Conservation (phyloP, 1,140 invertebrate genomes). For the Formica exsecta region DNA sequence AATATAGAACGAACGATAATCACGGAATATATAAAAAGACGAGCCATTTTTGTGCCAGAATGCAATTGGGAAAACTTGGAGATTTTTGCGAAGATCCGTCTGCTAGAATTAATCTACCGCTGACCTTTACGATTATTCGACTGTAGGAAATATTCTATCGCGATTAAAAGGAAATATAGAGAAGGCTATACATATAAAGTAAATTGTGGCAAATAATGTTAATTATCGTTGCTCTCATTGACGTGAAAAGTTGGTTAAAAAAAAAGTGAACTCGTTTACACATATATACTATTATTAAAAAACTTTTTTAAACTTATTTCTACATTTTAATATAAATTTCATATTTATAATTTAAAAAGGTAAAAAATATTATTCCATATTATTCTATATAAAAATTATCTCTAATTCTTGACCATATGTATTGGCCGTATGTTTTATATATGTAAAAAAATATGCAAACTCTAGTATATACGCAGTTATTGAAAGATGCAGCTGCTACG, state of each 20-base stretch:
- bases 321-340: neutral
- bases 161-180: neutral
- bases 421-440: neutral
- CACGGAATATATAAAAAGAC: neutral
- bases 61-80: neutral
- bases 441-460: neutral
- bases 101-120: conserved; percentile 28
- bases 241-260: neutral
- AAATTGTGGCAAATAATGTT: neutral
- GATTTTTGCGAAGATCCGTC: neutral
- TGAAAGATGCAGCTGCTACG: neutral
- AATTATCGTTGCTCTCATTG: conserved; percentile 25
- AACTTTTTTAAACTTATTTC: neutral
- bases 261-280: neutral
- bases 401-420: neutral
- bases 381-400: neutral
- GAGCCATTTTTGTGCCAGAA: neutral
- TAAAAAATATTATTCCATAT: no score
- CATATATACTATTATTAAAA: neutral
- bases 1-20: conserved; percentile 27
- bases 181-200: neutral
- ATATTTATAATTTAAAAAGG: no score
- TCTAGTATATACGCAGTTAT: neutral
- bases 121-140: conserved; percentile 13
- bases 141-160: conserved; percentile 29